A percentile compares a stretch with the other conserved stretches of the same genome.
phyloP scores from a whole-genome alignment of 2,113 vertebrate genomes.

The Nycticorax nycticorax region DNA sequence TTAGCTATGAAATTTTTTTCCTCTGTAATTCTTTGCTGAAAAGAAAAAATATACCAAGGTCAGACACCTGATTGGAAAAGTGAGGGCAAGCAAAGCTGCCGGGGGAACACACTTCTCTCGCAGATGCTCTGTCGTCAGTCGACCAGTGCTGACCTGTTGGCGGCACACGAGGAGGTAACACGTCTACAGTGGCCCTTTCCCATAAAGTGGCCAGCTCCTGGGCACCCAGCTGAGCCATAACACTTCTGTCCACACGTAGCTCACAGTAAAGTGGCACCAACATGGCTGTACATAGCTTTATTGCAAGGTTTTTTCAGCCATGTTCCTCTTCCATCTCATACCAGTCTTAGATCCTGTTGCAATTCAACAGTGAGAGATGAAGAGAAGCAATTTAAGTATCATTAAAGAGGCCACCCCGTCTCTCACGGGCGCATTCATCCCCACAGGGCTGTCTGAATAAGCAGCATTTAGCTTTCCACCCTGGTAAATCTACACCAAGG shows the following conservation, averaged over 20 bases:
- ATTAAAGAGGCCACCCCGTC: neutral
- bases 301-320: neutral
- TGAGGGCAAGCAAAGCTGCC: neutral
- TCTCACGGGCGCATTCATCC: neutral
- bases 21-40: neutral
- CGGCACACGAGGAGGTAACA: neutral
- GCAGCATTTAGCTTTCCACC: neutral
- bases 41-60: neutral
- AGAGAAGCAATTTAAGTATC: neutral
- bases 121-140: neutral
- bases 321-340: neutral
- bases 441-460: neutral
- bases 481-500: neutral
- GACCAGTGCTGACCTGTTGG: neutral
- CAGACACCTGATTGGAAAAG: neutral
- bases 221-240: neutral
- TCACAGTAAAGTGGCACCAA: neutral
- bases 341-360: neutral
- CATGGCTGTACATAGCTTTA: neutral
- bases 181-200: neutral
- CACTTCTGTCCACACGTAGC: fast-evolving
- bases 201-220: neutral
- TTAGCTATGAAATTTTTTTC: neutral
- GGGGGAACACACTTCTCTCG: neutral
- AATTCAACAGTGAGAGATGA: neutral